phyloP scores from a whole-genome alignment of 1,140 invertebrate species.

The Danaus melanippus region DNA sequence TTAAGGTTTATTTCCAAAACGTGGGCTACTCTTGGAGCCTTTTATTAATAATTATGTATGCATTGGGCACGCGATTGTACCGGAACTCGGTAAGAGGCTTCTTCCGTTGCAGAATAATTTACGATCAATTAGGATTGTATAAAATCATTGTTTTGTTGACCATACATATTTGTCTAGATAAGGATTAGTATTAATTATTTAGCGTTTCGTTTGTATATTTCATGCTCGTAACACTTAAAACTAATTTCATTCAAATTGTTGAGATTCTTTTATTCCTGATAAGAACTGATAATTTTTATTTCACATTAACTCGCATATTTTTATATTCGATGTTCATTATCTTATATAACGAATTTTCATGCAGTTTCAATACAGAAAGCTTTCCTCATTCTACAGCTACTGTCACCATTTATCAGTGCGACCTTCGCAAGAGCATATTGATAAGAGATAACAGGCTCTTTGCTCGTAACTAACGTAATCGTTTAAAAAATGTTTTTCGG shows the following conservation, averaged over 20 bases:
- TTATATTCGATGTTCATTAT: too few species aligned
- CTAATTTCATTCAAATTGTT: too few species aligned
- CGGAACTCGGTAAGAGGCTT: conserved; percentile 23
- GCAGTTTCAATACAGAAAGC: conserved; percentile 19
- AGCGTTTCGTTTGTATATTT: too few species aligned
- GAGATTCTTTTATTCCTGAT: too few species aligned
- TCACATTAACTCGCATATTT: too few species aligned
- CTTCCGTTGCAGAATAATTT: conserved; percentile 24
- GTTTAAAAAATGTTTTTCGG: conserved; percentile 5
- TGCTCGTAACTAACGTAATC: conserved; percentile 11
- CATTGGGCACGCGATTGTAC: conserved; percentile 15
- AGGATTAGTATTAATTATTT: too few species aligned
- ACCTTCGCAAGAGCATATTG: conserved; percentile 66
- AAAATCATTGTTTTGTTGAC: conserved; percentile 16
- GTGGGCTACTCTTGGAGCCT: neutral
- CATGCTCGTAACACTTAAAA: too few species aligned
- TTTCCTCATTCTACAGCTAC: conserved; percentile 15
- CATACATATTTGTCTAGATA: conserved; percentile 8
- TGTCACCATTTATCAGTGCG: conserved; percentile 44
- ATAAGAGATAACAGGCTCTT: conserved; percentile 58
- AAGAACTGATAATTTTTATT: too few species aligned
- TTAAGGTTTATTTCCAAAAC: too few species aligned
- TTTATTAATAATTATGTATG: conserved; percentile 8
- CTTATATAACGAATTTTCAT: too few species aligned
- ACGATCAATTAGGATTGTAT: conserved; percentile 16